Evolutionary conservation across 2,888 invertebrate species (phyloP).

Genomic region (Agrotis exclamationis): DNA sequence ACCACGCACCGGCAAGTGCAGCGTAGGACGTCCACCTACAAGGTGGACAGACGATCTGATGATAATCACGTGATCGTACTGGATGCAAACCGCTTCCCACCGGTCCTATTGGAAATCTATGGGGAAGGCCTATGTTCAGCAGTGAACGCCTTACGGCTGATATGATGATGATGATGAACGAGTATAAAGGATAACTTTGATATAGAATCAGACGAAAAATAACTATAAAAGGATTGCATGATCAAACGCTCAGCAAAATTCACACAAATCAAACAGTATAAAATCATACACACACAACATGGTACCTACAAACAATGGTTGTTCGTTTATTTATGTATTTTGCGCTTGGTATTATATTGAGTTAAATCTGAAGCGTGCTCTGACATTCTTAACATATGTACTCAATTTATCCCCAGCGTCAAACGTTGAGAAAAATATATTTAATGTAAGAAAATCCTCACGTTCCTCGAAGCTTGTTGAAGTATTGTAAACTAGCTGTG

Average conservation of each 20-base stretch:
- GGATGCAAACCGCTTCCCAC: too few species aligned
- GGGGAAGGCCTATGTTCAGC: too few species aligned
- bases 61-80: too few species aligned
- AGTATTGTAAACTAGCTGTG: conserved; percentile 24
- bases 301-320: background rate
- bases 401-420: conserved; percentile 46
- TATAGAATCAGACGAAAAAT: too few species aligned
- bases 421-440: conserved; percentile 52
- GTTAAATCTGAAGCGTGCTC: conserved; percentile 40
- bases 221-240: too few species aligned
- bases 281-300: background rate
- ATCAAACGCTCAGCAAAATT: background rate
- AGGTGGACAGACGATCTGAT: too few species aligned
- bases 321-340: conserved; percentile 31
- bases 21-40: too few species aligned
- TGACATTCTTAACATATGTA: conserved; percentile 31
- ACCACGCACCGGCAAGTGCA: too few species aligned
- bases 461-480: conserved; percentile 17
- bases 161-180: too few species aligned
- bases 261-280: background rate
- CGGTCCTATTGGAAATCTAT: too few species aligned
- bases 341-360: conserved; percentile 30
- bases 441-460: conserved; percentile 31
- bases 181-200: too few species aligned
- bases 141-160: too few species aligned